Conservation (phyloP, 2,797 vertebrate species). For the Gouania willdenowi region DNA sequence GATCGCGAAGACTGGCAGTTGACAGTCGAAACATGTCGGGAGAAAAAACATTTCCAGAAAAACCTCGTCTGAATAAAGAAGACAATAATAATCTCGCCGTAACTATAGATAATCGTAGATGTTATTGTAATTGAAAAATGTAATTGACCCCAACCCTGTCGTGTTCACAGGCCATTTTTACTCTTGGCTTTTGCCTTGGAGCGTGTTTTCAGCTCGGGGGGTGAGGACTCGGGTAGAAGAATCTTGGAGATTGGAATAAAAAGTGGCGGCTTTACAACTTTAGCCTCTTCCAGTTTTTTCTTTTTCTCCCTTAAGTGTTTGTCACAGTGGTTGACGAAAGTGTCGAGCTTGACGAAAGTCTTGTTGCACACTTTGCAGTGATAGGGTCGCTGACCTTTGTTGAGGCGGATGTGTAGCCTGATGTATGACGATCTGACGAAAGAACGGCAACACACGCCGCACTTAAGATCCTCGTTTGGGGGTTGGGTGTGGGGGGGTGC, state of each 20-base stretch:
- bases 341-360: conserved; percentile 63
- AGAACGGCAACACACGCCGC: conserved; percentile 59
- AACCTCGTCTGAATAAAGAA: no score
- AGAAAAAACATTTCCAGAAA: no score
- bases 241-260: conserved; percentile 52
- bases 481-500: conserved; percentile 22
- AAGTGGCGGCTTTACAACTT: conserved; percentile 54
- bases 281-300: conserved; percentile 36
- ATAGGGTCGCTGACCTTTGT: conserved; percentile 52
- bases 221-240: conserved; percentile 16
- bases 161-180: conserved; percentile 42
- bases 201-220: conserved; percentile 59
- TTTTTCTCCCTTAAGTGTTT: conserved; percentile 65
- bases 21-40: no score
- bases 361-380: conserved; percentile 77
- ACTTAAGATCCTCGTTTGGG: conserved; percentile 47
- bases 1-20: no score
- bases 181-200: conserved; percentile 68
- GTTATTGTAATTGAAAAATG: no score
- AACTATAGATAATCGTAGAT: no score
- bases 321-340: conserved; percentile 69
- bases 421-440: conserved; percentile 68
- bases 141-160: background rate
- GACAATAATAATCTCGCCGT: no score
- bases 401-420: conserved; percentile 59